These are phyloP conservation scores for Serrognathus titanus DNA, from an alignment of 2,888 invertebrate genomes.

Conservation along the genomic window DNA sequence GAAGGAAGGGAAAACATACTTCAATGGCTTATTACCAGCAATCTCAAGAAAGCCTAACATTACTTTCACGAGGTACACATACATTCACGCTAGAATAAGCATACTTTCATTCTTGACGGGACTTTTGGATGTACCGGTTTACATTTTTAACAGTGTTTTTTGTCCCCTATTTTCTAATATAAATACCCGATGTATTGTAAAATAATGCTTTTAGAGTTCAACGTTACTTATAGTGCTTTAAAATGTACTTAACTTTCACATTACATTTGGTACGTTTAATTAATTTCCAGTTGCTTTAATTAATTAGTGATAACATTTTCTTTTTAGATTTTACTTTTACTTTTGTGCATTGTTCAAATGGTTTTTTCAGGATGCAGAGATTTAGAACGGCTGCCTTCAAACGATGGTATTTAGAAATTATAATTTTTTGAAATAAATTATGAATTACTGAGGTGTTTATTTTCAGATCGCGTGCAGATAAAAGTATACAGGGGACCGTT, in stretches of 20 bases:
- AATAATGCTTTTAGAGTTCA: no score
- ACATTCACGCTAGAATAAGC: not conserved
- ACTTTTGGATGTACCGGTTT: not conserved
- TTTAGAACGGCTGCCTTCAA: not conserved
- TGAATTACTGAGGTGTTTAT: slow-evolving; percentile 4
- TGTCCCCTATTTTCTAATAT: not conserved
- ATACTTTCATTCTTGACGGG: not conserved
- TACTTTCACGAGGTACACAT: not conserved
- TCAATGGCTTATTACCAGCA: slow-evolving; percentile 51
- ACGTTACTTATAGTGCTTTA: no score
- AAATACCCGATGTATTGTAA: not conserved
- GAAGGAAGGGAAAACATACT: slow-evolving; percentile 67
- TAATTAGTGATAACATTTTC: no score
- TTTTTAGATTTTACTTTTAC: no score
- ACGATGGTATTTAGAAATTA: not conserved
- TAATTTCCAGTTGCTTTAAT: no score
- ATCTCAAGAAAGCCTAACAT: slow-evolving; percentile 15
- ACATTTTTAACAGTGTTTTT: not conserved
- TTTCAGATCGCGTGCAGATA: slow-evolving; percentile 58
- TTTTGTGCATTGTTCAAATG: no score
- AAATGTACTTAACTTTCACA: no score
- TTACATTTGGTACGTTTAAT: no score
- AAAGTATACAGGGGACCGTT: slow-evolving; percentile 72
- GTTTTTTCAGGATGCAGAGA: no score
- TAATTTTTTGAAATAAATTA: not conserved